Base-by-base conservation (phyloP, 2,888 invertebrate genomes). In the Crematogaster levior region DNA sequence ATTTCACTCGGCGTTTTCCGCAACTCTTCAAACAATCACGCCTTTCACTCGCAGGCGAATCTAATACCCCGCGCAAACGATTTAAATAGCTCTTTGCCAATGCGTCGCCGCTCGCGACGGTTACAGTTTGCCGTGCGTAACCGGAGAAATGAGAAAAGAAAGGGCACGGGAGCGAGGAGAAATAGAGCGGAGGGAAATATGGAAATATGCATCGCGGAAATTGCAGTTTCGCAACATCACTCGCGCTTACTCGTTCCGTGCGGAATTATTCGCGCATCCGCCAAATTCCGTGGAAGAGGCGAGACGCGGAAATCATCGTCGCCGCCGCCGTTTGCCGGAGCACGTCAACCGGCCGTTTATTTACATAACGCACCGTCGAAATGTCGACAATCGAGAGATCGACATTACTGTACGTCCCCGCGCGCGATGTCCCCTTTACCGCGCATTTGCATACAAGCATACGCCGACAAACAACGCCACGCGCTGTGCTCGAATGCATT, bases 401-500 rank as follows among this genome's bases (percentile, higher is more conserved):
- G 81, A 56, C 81, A 75, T 81, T 81, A 81, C 75, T 7, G 34
- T 43, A 24, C n/a, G 56, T 74, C 53, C 74, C 75, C 51, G 24
- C 53, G 72, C 61, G 75, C 66, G 61, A 66, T 81, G 74, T 77
- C 83, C 87, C 68, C 87, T 84, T 88, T 65, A 58, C 73, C 61
- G 34, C 30, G 74, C 81, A 88, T 88, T 88, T 88, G 88, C 88
- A 88, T 88, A 83, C 79, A 56, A 58, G 86, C 79, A 84, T 79
- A 84, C 68, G 73, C 58, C 81, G 72, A 46, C 84, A 81, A 81
- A 74, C 83, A 51, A 75, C 60, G 53, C 79, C 81, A 81, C 72
- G 48, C 58, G 53, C 80, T 82, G 80, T 83, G 88, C 88, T 83
- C 84, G 84, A 88, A 86, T 88, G 81, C 86, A 88, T 88, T 88